Base-by-base conservation (phyloP, 2,888 invertebrate species). In the Macrophya annulata region DNA sequence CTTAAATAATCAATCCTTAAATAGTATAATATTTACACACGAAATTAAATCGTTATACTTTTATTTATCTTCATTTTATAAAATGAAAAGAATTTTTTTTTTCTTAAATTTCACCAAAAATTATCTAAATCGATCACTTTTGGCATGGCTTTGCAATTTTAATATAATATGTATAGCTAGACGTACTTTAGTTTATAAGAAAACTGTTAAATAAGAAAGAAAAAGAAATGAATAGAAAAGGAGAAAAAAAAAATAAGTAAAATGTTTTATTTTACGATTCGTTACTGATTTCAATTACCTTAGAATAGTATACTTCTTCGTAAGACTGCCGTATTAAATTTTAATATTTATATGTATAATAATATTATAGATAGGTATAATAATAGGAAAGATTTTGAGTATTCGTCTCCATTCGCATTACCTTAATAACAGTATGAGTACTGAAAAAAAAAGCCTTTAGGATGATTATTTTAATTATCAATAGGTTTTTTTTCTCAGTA, bases 241-340 rank as follows among this genome's bases (percentile, higher is more conserved):
- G 72, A 43, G 45, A 74, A 74, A 62, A 62, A 62, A n/a, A 62
- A 3, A 9, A 43, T 17, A 37, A 62, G 59, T 81, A 59, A 21
- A 62, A 62, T 43, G 37, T 59, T 21, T 62, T 81, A 62, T 37
- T 21, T 81, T 81, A 10, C 43, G 43, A 62, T 81, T 81, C 59
- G 55, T 77, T 77, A 31, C 21, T 40, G 12, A n/a, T 59, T 81
- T 81, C 43, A 62, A 59, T 81, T 40, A 10, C 72, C 72, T 62
- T 45, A 81, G 21, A 31, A 81, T 51, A 74, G 40, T 74, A 43
- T 74, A 40, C 72, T 45, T n/a, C 43, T 62, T 74, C 21, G 25
- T 81, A 87, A 89, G 90, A 91, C 87, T 89, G 88, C 89, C 89
- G 90, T 88, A 88, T 89, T 89, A 89, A 89, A 89, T 90, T 88